These are phyloP conservation scores for Oreochromis aureus DNA, from an alignment of 2,113 vertebrate genomes.

Conservation along the genomic window DNA sequence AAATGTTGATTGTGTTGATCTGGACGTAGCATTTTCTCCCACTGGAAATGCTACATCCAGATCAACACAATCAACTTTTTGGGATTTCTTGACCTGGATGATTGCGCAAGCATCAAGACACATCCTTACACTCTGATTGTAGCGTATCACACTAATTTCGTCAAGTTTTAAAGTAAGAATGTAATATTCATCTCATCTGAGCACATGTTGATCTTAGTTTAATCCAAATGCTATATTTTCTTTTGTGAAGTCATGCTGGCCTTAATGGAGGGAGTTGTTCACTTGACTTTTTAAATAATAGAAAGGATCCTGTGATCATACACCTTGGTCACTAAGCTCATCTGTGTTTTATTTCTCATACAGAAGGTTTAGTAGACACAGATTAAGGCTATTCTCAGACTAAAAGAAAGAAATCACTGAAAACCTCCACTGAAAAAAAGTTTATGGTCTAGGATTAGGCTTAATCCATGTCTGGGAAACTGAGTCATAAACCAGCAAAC, in stretches of 20 bases:
- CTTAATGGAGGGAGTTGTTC: not conserved
- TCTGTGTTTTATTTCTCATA: not conserved
- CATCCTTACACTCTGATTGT: not conserved
- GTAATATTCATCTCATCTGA: not conserved
- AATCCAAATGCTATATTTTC: not conserved
- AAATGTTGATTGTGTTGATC: not conserved
- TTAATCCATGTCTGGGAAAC: not conserved
- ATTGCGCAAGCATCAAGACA: not conserved
- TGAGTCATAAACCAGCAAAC: not conserved
- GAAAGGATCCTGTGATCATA: not conserved
- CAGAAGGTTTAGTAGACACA: not conserved
- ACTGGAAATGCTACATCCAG: not conserved
- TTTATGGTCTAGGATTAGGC: not conserved
- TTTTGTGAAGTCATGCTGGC: not conserved
- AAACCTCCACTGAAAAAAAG: not conserved
- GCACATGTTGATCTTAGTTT: not conserved
- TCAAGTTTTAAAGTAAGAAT: not conserved
- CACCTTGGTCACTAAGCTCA: not conserved
- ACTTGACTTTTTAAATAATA: not conserved
- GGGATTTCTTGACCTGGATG: not conserved
- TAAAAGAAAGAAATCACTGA: not conserved
- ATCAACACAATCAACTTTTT: not conserved
- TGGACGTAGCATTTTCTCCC: not conserved
- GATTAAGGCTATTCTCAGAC: not conserved
- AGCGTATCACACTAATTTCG: not conserved